Percentiles rank a stretch among this genome's conserved stretches.
Evolutionary conservation across 2,888 invertebrate genomes (phyloP).

Genomic region (Ophion ellenae): DNA sequence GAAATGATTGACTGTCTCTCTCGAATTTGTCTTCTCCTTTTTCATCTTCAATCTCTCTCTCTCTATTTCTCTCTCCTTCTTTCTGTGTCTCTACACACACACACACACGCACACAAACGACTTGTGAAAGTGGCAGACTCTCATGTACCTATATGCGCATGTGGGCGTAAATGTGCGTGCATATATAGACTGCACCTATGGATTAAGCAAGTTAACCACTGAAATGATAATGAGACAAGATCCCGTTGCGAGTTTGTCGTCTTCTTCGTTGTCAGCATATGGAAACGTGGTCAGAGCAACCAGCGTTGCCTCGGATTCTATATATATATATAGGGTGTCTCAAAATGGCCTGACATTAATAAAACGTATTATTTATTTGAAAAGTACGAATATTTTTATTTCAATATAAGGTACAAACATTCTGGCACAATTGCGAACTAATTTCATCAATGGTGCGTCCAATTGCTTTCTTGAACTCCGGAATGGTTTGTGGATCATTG

Average conservation of each 20-base stretch:
- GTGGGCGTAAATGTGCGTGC: background rate
- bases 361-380: too few species aligned
- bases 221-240: conserved; percentile 64
- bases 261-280: conserved; percentile 38
- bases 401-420: too few species aligned
- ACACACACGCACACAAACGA: background rate
- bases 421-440: too few species aligned
- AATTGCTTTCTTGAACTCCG: too few species aligned
- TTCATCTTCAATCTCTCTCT: background rate
- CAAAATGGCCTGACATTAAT: too few species aligned
- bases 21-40: background rate
- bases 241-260: conserved; percentile 47
- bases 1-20: conserved; percentile 38
- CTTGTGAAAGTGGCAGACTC: conserved; percentile 43
- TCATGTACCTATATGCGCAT: background rate
- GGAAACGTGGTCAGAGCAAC: conserved; percentile 53
- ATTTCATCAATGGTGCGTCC: too few species aligned
- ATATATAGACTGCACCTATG: conserved; percentile 1
- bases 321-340: background rate
- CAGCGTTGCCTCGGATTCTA: background rate
- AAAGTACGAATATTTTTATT: too few species aligned
- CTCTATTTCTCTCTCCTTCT: background rate
- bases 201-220: conserved; percentile 48
- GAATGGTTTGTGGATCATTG: too few species aligned
- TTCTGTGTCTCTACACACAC: background rate